Conservation (phyloP, 2,888 invertebrate genomes). For the Ferdinandea cuprea region DNA sequence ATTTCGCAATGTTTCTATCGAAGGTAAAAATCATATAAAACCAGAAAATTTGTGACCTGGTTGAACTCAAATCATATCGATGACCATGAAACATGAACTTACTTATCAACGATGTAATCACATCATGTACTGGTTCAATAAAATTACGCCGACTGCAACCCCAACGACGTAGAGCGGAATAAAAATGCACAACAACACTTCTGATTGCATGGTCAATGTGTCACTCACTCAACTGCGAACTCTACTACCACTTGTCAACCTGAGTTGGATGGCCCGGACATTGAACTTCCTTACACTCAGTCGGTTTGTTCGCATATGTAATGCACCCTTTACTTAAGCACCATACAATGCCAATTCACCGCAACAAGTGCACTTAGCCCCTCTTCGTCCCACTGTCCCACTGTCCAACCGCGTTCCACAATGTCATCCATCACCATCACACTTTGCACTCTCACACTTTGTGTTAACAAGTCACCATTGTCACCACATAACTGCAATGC, state of each 20-base stretch:
- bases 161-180: too few species aligned
- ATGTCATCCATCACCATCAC: not conserved
- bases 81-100: too few species aligned
- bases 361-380: slow-evolving; percentile 32
- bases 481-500: too few species aligned
- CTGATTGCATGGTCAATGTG: not conserved
- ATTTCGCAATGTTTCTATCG: too few species aligned
- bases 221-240: not conserved
- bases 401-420: not conserved
- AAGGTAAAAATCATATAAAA: too few species aligned
- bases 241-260: not conserved
- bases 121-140: too few species aligned
- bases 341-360: slow-evolving; percentile 27
- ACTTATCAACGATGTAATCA: too few species aligned
- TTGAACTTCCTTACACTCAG: slow-evolving; percentile 10
- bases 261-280: not conserved
- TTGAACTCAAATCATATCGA: too few species aligned
- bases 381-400: not conserved
- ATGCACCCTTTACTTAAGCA: slow-evolving; percentile 18
- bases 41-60: too few species aligned
- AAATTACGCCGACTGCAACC: too few species aligned
- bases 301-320: slow-evolving; percentile 1
- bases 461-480: slow-evolving; percentile 2
- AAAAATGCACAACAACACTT: not conserved
- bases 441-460: not conserved